These are phyloP conservation scores for Rotaria sp. DNA, from an alignment of 2,888 invertebrate species.

Conservation along the genomic window DNA sequence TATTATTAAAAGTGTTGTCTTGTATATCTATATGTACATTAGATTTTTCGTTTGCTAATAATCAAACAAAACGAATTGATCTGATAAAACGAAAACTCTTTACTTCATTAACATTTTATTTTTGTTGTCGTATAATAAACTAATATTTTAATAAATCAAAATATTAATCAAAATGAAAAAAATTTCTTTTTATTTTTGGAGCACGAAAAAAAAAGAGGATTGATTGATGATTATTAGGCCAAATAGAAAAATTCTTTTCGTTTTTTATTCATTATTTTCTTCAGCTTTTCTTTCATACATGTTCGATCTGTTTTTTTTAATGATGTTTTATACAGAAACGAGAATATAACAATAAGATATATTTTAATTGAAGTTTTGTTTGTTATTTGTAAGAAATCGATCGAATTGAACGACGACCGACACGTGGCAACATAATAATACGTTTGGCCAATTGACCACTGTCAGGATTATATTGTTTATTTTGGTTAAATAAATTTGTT, in stretches of 20 bases:
- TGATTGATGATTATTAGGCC: no score
- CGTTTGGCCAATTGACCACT: background rate
- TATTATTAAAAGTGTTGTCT: background rate
- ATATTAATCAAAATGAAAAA: no score
- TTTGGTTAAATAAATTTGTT: background rate
- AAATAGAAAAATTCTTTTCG: no score
- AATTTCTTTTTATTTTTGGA: no score
- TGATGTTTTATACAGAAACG: background rate
- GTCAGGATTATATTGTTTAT: background rate
- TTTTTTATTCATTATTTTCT: no score
- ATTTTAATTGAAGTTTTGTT: background rate
- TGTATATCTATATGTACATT: background rate
- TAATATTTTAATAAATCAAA: no score
- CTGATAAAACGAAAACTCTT: no score
- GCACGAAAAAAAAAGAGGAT: no score
- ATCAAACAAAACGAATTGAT: background rate
- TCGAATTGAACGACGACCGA: background rate
- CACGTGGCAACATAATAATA: constrained; percentile 23
- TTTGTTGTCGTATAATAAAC: no score
- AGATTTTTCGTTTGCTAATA: background rate
- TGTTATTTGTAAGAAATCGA: background rate
- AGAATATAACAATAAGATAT: background rate
- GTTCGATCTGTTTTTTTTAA: no score
- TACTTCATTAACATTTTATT: no score
- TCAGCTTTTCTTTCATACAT: no score